Evolutionary conservation across 2,797 vertebrate genomes (phyloP), one percentile per base, ranked within the genome.

Genomic region (Parambassis ranga): DNA sequence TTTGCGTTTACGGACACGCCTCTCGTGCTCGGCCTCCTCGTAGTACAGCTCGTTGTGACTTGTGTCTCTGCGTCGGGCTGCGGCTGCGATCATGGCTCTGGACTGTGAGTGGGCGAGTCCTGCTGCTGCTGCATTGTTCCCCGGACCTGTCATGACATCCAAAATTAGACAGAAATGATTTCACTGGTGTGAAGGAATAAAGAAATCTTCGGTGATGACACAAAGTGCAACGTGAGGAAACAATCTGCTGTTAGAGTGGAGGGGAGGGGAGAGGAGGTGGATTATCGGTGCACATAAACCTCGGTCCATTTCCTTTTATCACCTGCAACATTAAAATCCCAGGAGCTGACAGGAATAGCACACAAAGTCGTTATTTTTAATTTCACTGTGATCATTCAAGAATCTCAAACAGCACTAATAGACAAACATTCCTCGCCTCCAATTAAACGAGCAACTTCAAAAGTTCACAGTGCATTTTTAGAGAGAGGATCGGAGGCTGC

Each of bases 21-120:
- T 91, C 26, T 98, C 97, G 0, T 97, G 95, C 61, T 98, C 97
- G 0, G 95, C 95, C 83, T 99, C 97, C 74, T 98, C 97, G 0
- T 98, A 98, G 86, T 99, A 99, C 48, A 98, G 79, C 75, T 98
- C 96, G 0, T 96, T 98, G 92, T 98, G 96, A 48, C 95, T 94
- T 24, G 94, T 92, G 87, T 98, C 96, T 48, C 95, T 83, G 75
- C 93, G 92, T 0, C 95, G 92, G 1, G 96, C 96, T 0, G 96
- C 94, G 0, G 95, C 95, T 0, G 96, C 95, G 0, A 96, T 97
- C 94, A 98, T 96, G 11, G 95, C 95, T 46, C 95, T 92, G 69
- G 96, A 96, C 89, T 98, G 97, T 20, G 90, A 91, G 49, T 90
- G 90, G 14, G 79, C 89, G 10, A 90, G 31, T n/a, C 95, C 94